Percentiles rank a stretch among this genome's conserved stretches.
phyloP scores from a whole-genome alignment of 2,888 invertebrate species.

The Proisotoma minuta region DNA sequence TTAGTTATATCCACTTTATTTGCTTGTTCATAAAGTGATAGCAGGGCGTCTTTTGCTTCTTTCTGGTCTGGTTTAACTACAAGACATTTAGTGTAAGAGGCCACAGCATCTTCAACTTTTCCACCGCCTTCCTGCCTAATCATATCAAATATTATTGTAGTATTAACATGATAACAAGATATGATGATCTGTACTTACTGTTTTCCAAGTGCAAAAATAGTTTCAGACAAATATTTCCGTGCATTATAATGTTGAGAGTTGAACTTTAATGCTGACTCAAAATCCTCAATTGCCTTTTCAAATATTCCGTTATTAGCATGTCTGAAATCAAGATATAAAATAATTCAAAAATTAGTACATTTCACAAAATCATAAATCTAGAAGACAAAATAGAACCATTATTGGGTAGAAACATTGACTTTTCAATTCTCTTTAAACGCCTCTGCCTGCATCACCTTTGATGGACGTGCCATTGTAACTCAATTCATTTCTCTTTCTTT shows the following conservation, averaged over 20 bases:
- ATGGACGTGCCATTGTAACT: no score
- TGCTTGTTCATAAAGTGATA: constrained; percentile 30
- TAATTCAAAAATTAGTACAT: background rate
- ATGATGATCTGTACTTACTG: constrained; percentile 50
- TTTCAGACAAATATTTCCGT: constrained; percentile 88
- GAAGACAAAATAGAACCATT: no score
- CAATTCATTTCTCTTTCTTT: no score
- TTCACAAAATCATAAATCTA: no score
- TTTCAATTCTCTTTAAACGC: no score
- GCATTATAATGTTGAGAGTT: constrained; percentile 90
- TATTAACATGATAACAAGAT: background rate
- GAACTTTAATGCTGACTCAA: constrained; percentile 81
- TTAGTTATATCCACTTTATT: constrained; percentile 36
- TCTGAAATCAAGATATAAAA: constrained; percentile 51
- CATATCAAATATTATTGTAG: background rate
- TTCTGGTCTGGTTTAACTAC: constrained; percentile 79
- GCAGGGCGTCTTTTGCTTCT: constrained; percentile 59
- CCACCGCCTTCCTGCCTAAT: constrained; percentile 78
- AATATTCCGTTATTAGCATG: constrained; percentile 90
- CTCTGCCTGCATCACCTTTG: no score
- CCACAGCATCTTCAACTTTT: constrained; percentile 59
- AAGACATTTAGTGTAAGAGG: constrained; percentile 62
- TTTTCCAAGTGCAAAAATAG: constrained; percentile 79
- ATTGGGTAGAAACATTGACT: no score
- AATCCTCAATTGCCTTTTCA: constrained; percentile 88